phyloP scores from a whole-genome alignment of 2,888 invertebrate genomes.

The Drosophila crucigera region DNA sequence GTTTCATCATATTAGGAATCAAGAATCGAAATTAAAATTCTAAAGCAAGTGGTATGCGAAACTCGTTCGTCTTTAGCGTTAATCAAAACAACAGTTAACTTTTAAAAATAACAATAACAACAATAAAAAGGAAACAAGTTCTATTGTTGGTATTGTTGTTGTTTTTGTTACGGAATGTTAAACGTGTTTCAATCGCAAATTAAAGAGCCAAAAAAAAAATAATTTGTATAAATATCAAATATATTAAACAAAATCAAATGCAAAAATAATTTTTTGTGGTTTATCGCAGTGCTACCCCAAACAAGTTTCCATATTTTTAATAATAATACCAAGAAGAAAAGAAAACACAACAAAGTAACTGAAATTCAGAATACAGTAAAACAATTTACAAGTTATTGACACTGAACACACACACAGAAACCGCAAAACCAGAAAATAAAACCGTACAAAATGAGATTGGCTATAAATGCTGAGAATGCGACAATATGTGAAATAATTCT shows the following conservation, averaged over 20 bases:
- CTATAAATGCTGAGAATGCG: conserved; percentile 9
- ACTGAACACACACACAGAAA: conserved; percentile 36
- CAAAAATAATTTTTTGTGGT: conserved; percentile 41
- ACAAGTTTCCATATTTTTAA: conserved; percentile 58
- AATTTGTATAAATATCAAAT: conserved; percentile 47
- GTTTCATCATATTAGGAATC: conserved; percentile 2
- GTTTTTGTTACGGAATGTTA: conserved; percentile 39
- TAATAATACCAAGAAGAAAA: conserved; percentile 27
- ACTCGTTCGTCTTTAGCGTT: conserved; percentile 62
- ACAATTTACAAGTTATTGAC: conserved; percentile 76
- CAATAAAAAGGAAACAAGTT: conserved; percentile 67
- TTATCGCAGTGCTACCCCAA: conserved; percentile 44
- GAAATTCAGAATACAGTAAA: conserved; percentile 36
- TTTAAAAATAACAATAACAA: conserved; percentile 47
- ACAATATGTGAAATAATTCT: conserved; percentile 3
- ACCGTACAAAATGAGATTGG: conserved; percentile 3
- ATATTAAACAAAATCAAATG: conserved; percentile 52
- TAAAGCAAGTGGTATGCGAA: conserved; percentile 54
- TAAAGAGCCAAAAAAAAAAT: not conserved
- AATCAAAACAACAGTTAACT: conserved; percentile 78
- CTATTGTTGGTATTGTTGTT: conserved; percentile 54
- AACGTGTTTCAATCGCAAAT: conserved; percentile 67
- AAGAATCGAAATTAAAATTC: conserved; percentile 47
- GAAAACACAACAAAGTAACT: conserved; percentile 39
- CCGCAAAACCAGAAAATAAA: conserved; percentile 9